phyloP scores from a whole-genome alignment of 53 echinoderm and acorn worm genomes.

The Henricia sp. region DNA sequence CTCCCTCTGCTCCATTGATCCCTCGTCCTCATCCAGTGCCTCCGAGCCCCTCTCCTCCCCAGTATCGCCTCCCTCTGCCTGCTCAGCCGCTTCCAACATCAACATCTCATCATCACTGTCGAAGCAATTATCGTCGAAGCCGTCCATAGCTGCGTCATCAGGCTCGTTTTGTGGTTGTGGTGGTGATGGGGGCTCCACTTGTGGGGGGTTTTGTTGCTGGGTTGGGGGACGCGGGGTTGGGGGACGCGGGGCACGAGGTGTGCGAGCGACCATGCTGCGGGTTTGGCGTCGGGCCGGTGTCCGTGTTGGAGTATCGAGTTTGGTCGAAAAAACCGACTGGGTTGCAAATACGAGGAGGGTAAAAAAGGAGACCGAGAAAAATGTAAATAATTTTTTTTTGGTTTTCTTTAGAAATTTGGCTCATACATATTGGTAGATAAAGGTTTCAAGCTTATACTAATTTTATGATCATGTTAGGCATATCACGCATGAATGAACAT shows the following conservation, averaged over 20 bases:
- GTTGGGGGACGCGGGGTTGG: slow-evolving; percentile 3
- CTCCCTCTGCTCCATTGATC: slow-evolving; percentile 77
- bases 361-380: no score
- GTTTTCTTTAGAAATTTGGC: no score
- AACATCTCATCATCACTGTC: slow-evolving; percentile 84
- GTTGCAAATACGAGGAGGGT: no score
- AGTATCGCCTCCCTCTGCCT: slow-evolving; percentile 39
- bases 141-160: slow-evolving; percentile 52
- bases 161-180: slow-evolving; percentile 35
- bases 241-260: slow-evolving; percentile 27
- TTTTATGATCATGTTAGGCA: no score
- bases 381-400: no score
- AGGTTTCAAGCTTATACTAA: no score
- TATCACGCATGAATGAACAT: no score
- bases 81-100: slow-evolving; percentile 72
- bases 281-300: slow-evolving; percentile 53
- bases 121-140: slow-evolving; percentile 35
- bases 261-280: slow-evolving; percentile 38
- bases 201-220: background rate
- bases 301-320: slow-evolving; percentile 24
- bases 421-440: no score
- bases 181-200: background rate
- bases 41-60: slow-evolving; percentile 17
- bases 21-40: slow-evolving; percentile 19
- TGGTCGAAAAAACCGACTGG: slow-evolving; percentile 50